A percentile compares a stretch with the other conserved stretches of the same genome.
Evolutionary conservation across 1,140 invertebrate species (phyloP).

Genomic region (Drosophila guanche): DNA sequence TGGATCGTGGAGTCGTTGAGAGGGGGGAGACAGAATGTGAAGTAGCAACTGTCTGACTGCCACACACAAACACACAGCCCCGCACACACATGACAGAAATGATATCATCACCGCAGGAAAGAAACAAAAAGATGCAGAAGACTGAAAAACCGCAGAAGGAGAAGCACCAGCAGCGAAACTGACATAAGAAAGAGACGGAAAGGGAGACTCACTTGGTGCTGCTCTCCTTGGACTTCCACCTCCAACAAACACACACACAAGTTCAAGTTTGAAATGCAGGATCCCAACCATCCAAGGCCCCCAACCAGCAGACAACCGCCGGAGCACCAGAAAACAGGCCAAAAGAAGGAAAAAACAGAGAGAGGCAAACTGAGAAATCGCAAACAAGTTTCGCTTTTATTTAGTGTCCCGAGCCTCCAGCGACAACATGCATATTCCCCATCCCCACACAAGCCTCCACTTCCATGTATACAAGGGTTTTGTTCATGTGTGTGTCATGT

Average conservation of each 20-base stretch:
- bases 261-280: constrained; percentile 76
- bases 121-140: constrained; percentile 5
- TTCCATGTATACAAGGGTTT: constrained; percentile 20
- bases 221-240: constrained; percentile 20
- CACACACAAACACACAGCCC: constrained; percentile 13
- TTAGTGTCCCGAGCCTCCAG: constrained; percentile 68
- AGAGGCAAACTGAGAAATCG: constrained; percentile 41
- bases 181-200: constrained; percentile 32
- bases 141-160: constrained; percentile 32
- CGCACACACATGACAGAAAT: constrained; percentile 21
- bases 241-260: constrained; percentile 45
- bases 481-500: not conserved
- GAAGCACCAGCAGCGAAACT: constrained; percentile 21
- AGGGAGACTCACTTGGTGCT: constrained; percentile 13
- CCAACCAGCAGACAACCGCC: constrained; percentile 49
- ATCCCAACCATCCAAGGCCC: constrained; percentile 76
- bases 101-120: constrained; percentile 53
- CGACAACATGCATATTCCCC: constrained; percentile 71
- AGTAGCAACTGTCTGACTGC: constrained; percentile 47
- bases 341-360: constrained; percentile 20
- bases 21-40: constrained; percentile 21
- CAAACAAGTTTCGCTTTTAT: constrained; percentile 82
- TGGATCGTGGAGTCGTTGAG: not conserved
- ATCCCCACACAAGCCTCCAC: constrained; percentile 28
- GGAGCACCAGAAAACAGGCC: no score